Conservation (phyloP, 2,113 vertebrate genomes). For the Passer montanus region DNA sequence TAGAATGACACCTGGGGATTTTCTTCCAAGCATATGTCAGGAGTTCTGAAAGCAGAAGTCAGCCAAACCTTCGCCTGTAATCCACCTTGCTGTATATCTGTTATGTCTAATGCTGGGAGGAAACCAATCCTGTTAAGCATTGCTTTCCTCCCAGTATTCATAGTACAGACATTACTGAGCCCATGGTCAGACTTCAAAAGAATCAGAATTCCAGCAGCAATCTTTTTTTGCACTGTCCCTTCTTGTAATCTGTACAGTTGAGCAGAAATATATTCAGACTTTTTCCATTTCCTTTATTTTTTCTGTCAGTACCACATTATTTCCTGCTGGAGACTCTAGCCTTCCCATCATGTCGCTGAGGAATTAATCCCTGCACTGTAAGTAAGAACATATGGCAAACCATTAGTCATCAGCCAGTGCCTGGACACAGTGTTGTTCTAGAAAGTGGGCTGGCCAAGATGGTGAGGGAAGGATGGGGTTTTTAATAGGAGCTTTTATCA, state of each 20-base stretch:
- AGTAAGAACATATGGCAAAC: not conserved
- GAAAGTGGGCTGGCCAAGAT: not conserved
- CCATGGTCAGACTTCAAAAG: not conserved
- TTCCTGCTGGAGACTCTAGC: not conserved
- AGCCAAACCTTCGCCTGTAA: not conserved
- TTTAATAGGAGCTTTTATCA: not conserved
- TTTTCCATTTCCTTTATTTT: not conserved
- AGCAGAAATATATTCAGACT: slow-evolving; percentile 7
- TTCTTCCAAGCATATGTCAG: not conserved
- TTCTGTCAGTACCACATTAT: not conserved
- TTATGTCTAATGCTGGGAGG: not conserved
- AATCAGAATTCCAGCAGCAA: not conserved
- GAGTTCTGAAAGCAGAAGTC: not conserved
- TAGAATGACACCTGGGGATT: not conserved
- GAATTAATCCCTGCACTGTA: not conserved
- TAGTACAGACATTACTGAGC: not conserved
- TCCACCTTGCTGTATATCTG: not conserved
- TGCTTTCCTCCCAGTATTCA: not conserved
- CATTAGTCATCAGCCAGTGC: not conserved
- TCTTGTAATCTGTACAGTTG: not conserved
- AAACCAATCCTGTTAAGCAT: not conserved
- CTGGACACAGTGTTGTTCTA: not conserved
- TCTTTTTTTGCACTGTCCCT: not conserved
- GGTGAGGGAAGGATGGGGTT: not conserved
- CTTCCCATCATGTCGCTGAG: not conserved